These are phyloP conservation scores for Rana temporaria DNA, from an alignment of 2,113 vertebrate species.

Conservation along the genomic window DNA sequence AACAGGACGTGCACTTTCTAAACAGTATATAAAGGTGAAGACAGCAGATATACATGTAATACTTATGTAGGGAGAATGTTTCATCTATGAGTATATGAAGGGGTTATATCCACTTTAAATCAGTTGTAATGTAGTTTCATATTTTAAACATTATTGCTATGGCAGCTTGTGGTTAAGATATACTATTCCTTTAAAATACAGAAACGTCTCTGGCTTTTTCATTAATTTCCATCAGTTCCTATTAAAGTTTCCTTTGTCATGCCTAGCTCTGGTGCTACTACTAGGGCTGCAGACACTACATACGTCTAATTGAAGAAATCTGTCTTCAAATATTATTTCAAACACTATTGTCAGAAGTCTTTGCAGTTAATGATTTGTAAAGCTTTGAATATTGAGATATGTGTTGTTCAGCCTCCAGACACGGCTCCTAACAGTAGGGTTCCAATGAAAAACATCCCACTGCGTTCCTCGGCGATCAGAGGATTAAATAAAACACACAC, in stretches of 20 bases:
- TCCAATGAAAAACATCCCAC: constrained; percentile 19
- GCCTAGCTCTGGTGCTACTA: background rate
- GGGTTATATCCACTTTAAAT: too few relatives aligned
- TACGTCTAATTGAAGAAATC: constrained; percentile 36
- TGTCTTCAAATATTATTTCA: constrained; percentile 24
- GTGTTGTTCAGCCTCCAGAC: constrained; percentile 34
- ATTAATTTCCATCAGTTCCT: too few relatives aligned
- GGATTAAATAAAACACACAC: constrained; percentile 31
- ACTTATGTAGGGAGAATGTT: too few relatives aligned
- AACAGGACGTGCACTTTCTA: too few relatives aligned
- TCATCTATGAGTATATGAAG: too few relatives aligned
- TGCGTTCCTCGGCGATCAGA: constrained; percentile 21
- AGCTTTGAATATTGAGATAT: constrained; percentile 14
- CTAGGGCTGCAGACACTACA: background rate
- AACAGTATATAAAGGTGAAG: too few relatives aligned
- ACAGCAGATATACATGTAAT: too few relatives aligned
- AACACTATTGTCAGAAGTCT: constrained; percentile 23
- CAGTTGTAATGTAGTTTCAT: too few relatives aligned
- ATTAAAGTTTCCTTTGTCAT: background rate
- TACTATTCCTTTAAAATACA: too few relatives aligned
- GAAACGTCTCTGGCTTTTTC: too few relatives aligned
- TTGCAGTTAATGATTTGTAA: constrained; percentile 27
- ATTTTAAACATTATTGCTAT: background rate
- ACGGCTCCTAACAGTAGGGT: constrained; percentile 21
- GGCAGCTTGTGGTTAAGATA: too few relatives aligned